These are phyloP conservation scores for Hypotaenidia okinawae DNA, from an alignment of 2,797 vertebrate species.

Conservation along the genomic window DNA sequence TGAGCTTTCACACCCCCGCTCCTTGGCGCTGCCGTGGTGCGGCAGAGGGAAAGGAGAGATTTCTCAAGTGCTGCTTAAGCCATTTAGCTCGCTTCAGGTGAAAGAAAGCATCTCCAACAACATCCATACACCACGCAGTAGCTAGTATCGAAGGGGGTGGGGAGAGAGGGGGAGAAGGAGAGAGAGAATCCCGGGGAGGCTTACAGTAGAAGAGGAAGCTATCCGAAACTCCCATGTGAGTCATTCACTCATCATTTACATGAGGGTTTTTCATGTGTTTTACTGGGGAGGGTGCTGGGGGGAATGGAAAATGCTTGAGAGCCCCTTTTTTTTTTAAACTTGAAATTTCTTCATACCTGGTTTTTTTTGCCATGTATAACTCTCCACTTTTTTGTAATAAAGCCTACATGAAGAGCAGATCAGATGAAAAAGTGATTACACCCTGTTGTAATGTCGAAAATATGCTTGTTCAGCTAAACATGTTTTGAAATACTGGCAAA, in stretches of 20 bases:
- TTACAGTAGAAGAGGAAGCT: not conserved
- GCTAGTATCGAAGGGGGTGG: not conserved
- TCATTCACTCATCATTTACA: not conserved
- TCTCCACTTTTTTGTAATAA: conserved; percentile 11
- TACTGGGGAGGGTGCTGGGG: not conserved
- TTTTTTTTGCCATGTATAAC: not conserved
- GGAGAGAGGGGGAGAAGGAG: not conserved
- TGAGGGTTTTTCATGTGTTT: not conserved
- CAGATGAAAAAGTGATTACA: conserved; percentile 32
- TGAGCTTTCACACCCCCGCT: not conserved
- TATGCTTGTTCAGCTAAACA: conserved; percentile 21
- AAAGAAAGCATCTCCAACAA: not conserved
- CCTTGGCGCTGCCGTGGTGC: not conserved
- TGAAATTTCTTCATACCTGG: not conserved
- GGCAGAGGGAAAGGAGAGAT: accelerated
- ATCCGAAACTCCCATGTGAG: not conserved
- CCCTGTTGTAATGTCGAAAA: not conserved
- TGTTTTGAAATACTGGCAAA: conserved; percentile 20
- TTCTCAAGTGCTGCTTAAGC: not conserved
- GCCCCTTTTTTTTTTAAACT: not conserved
- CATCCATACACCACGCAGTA: not conserved
- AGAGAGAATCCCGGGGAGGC: not conserved
- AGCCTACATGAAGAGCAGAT: not conserved
- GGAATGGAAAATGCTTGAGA: not conserved
- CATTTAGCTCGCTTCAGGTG: not conserved